Percentiles rank a stretch among this genome's conserved stretches.
phyloP scores from a whole-genome alignment of 2,797 vertebrate genomes.

The Hylomyscus alleni region DNA sequence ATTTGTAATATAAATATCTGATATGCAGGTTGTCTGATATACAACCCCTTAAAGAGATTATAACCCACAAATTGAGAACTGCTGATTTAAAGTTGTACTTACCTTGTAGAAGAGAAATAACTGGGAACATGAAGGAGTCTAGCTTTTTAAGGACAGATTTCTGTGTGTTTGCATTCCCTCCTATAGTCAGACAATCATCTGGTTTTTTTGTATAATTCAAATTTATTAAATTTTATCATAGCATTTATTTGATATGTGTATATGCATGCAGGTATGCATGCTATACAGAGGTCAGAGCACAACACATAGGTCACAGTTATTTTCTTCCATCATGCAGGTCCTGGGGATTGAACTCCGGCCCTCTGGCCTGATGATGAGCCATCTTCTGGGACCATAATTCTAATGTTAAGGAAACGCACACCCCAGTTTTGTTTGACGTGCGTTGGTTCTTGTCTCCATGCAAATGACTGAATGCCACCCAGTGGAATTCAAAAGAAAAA shows the following conservation, averaged over 20 bases:
- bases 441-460: background rate
- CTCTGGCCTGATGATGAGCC: background rate
- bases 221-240: background rate
- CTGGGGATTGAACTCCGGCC: background rate
- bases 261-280: background rate
- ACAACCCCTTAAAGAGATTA: background rate
- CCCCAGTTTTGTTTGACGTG: background rate
- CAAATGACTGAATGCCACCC: background rate
- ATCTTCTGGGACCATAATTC: no score
- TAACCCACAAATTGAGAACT: background rate
- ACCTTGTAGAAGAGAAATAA: background rate
- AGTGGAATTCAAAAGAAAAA: conserved; percentile 32
- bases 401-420: background rate
- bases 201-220: background rate
- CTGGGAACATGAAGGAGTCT: background rate
- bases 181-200: background rate
- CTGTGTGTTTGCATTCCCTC: conserved; percentile 6
- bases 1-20: background rate
- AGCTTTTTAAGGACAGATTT: conserved; percentile 10
- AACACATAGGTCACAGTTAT: background rate
- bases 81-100: background rate
- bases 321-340: background rate
- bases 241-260: background rate
- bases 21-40: background rate
- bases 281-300: background rate